Conservation (phyloP, 1,140 invertebrate genomes). For the Megalopta genalis region DNA sequence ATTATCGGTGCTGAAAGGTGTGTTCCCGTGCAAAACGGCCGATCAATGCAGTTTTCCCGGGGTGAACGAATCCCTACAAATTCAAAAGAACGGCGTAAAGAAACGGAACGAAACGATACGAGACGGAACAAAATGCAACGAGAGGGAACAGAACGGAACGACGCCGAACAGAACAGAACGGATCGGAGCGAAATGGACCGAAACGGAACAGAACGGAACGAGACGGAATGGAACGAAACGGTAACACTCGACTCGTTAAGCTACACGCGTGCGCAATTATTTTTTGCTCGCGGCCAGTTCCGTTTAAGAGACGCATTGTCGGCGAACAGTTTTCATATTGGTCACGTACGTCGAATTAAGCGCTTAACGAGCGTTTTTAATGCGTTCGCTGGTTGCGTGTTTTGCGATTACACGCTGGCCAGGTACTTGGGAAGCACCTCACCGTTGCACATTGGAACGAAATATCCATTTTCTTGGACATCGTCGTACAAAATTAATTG, state of each 20-base stretch:
- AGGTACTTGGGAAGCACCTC: too few species aligned
- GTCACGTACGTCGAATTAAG: slow-evolving; percentile 8
- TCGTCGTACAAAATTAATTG: too few species aligned
- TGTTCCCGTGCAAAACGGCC: neutral
- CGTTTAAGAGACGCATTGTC: neutral
- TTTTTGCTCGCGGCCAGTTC: slow-evolving; percentile 4
- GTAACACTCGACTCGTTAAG: neutral
- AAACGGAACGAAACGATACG: too few species aligned
- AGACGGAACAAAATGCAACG: neutral
- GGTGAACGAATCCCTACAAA: neutral
- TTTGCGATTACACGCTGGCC: too few species aligned
- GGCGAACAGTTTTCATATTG: neutral
- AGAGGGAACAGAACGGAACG: too few species aligned
- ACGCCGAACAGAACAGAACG: neutral
- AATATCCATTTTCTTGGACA: too few species aligned
- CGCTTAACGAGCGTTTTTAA: slow-evolving; percentile 9
- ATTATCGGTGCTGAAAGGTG: neutral
- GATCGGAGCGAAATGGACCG: neutral
- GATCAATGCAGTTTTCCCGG: neutral
- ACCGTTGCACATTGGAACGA: too few species aligned
- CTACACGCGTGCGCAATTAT: neutral
- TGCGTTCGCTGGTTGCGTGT: neutral
- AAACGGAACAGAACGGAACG: too few species aligned
- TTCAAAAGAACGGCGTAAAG: too few species aligned
- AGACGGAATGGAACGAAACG: neutral